A percentile compares a stretch with the other conserved stretches of the same genome.
phyloP scores from a whole-genome alignment of 2,888 invertebrate genomes.

The Dicranocentrus wangi region DNA sequence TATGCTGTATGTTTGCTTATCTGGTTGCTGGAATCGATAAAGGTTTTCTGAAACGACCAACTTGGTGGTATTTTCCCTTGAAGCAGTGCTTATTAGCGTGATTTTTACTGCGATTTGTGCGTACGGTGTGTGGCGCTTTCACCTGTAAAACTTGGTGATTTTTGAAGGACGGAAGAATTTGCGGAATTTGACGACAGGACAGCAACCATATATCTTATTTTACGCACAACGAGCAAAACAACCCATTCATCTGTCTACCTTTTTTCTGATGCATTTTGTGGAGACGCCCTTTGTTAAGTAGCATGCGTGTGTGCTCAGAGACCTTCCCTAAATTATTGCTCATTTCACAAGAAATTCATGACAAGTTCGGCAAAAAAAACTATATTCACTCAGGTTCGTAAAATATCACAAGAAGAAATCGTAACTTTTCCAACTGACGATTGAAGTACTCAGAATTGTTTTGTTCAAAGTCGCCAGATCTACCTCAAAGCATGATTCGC shows the following conservation, averaged over 20 bases:
- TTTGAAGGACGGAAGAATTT: slow-evolving; percentile 45
- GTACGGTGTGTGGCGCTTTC: slow-evolving; percentile 28
- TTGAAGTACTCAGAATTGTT: not conserved
- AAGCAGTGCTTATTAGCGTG: slow-evolving; percentile 25
- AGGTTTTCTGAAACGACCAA: too few species aligned
- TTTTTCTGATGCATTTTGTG: slow-evolving; percentile 9
- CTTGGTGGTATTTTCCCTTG: slow-evolving; percentile 21
- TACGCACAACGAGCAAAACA: slow-evolving; percentile 21
- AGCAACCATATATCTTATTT: slow-evolving; percentile 54
- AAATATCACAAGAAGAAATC: slow-evolving; percentile 21
- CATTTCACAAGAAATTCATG: slow-evolving; percentile 48
- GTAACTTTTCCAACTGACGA: slow-evolving; percentile 10
- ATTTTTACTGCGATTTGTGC: slow-evolving; percentile 17
- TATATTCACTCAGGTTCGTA: slow-evolving; percentile 23
- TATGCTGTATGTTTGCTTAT: slow-evolving; percentile 3
- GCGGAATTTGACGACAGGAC: slow-evolving; percentile 60
- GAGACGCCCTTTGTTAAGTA: slow-evolving; percentile 55
- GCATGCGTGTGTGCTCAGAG: not conserved
- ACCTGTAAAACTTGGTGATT: not conserved
- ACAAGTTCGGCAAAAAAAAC: slow-evolving; percentile 31
- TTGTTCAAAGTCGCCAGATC: not conserved
- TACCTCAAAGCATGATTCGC: slow-evolving; percentile 7
- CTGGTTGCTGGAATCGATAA: slow-evolving; percentile 51
- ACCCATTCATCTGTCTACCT: not conserved
- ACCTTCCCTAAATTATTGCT: slow-evolving; percentile 39